A percentile compares a stretch with the other conserved stretches of the same genome.
Evolutionary conservation across 2,888 invertebrate genomes (phyloP).

Genomic region (Trachelus troglodyta): DNA sequence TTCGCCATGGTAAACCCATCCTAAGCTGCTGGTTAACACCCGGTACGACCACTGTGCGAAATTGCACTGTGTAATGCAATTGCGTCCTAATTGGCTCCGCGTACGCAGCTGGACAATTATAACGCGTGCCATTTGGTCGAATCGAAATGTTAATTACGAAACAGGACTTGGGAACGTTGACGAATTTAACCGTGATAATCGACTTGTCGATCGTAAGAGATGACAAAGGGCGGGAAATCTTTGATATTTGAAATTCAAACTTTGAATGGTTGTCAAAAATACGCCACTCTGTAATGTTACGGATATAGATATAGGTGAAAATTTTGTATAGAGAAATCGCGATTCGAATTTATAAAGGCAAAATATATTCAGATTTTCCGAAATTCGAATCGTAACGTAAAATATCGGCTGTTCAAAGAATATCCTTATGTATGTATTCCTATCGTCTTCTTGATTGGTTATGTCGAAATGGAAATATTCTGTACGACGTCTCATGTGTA

Average conservation of each 20-base stretch:
- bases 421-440: neutral
- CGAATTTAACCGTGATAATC: neutral
- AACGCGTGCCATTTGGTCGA: neutral
- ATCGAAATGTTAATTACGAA: neutral
- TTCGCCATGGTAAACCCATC: neutral
- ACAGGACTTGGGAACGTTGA: neutral
- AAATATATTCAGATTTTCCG: neutral
- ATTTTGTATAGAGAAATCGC: neutral
- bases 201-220: neutral
- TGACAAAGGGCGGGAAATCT: neutral
- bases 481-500: neutral
- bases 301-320: neutral
- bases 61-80: neutral
- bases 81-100: neutral
- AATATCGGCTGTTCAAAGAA: neutral
- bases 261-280: neutral
- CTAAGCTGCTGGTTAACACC: neutral
- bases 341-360: neutral
- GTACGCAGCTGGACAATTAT: neutral
- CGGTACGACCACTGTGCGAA: neutral
- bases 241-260: neutral
- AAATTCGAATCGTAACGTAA: neutral
- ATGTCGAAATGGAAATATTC: neutral
- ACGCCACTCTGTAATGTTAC: neutral
- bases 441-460: neutral